These are phyloP conservation scores for Tamias sibiricus DNA, from an alignment of 2,113 vertebrate genomes.

Conservation along the genomic window DNA sequence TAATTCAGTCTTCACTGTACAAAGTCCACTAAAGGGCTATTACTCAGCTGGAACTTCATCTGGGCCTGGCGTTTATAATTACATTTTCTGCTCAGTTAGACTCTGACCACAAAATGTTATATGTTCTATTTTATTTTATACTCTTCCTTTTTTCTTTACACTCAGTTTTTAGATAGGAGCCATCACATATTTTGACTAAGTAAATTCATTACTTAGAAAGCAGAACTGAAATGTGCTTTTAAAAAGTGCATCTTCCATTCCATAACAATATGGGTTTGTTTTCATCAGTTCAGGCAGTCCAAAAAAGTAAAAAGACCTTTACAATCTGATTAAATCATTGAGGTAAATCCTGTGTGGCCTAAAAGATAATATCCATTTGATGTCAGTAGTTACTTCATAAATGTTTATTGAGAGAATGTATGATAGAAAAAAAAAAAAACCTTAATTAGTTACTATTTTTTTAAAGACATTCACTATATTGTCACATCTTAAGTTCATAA, in stretches of 20 bases:
- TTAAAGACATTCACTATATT: constrained; percentile 12
- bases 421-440: background rate
- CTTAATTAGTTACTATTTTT: background rate
- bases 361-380: background rate
- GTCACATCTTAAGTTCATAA: background rate
- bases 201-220: constrained; percentile 40
- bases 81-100: constrained; percentile 13
- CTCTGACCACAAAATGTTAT: background rate
- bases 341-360: background rate
- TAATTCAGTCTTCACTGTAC: background rate
- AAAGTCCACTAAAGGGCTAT: background rate
- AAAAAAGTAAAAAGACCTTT: constrained; percentile 44
- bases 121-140: constrained; percentile 29
- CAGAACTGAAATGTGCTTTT: constrained; percentile 21
- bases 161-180: background rate
- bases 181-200: background rate
- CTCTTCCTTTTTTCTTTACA: background rate
- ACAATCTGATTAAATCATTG: background rate
- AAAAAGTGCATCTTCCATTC: constrained; percentile 23
- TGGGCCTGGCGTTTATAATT: background rate
- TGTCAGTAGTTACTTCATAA: background rate
- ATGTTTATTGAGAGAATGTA: constrained; percentile 7
- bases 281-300: background rate
- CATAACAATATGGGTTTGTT: constrained; percentile 4
- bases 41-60: background rate